Evolutionary conservation across 1,140 invertebrate species (phyloP).

Genomic region (Elysia chlorotica): DNA sequence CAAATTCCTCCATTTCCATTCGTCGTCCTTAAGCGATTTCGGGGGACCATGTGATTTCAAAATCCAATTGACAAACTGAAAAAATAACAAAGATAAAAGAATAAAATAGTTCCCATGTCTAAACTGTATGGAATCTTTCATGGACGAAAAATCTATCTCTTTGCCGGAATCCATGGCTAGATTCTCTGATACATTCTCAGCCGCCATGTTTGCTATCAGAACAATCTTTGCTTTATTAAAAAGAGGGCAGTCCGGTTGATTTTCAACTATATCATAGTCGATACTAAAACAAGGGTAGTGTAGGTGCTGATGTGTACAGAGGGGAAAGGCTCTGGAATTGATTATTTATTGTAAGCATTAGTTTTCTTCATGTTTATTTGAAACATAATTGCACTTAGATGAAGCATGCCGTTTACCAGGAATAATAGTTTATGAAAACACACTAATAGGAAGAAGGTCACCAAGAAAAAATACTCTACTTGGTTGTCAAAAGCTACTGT

Average conservation of each 20-base stretch:
- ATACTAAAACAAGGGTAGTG: not conserved
- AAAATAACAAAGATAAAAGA: constrained; percentile 22
- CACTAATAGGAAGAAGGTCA: too few relatives aligned
- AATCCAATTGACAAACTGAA: constrained; percentile 34
- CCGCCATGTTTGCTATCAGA: not conserved
- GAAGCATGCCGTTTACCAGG: too few relatives aligned
- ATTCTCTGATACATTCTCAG: not conserved
- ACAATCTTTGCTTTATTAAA: not conserved
- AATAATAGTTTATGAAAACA: too few relatives aligned
- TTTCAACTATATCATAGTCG: too few relatives aligned
- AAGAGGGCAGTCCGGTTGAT: not conserved
- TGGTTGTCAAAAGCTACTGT: too few relatives aligned
- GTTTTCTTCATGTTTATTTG: too few relatives aligned
- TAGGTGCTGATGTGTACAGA: not conserved
- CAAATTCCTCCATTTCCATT: constrained; percentile 51
- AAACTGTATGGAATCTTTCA: not conserved
- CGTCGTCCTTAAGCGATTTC: constrained; percentile 29
- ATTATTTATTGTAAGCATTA: too few relatives aligned
- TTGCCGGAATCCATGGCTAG: not conserved
- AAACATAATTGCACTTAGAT: too few relatives aligned
- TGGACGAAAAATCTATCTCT: not conserved
- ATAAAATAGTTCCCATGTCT: constrained; percentile 9
- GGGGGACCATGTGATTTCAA: constrained; percentile 30
- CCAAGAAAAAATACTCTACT: too few relatives aligned
- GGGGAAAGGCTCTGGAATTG: too few relatives aligned